Percentiles rank a stretch among this genome's conserved stretches.
These are phyloP conservation scores for Scatophagus argus DNA, from an alignment of 2,113 vertebrate genomes.

Conservation along the genomic window DNA sequence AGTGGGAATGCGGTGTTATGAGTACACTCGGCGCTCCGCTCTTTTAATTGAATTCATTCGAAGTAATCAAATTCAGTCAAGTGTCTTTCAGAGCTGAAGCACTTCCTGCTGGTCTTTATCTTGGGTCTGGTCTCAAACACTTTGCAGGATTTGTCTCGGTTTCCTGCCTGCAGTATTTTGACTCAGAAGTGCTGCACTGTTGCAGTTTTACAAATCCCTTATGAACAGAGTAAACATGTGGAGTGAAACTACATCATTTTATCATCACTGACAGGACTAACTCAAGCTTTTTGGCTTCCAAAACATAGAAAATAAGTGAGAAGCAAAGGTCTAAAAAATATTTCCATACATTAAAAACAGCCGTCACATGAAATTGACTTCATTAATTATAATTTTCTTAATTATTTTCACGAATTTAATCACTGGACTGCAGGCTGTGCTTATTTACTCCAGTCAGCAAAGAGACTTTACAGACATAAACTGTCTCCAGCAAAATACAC, in stretches of 20 bases:
- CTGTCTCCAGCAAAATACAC: too few relatives aligned
- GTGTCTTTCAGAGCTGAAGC: slow-evolving; percentile 20
- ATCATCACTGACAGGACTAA: too few relatives aligned
- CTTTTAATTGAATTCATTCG: slow-evolving; percentile 9
- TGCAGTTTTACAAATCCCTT: neutral
- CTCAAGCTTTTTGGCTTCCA: too few relatives aligned
- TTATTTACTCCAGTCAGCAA: too few relatives aligned
- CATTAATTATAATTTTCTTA: too few relatives aligned
- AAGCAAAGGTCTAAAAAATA: too few relatives aligned
- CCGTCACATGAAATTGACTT: neutral
- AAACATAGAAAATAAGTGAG: too few relatives aligned
- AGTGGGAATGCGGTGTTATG: slow-evolving; percentile 11
- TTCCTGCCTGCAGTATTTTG: neutral
- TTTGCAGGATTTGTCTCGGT: neutral
- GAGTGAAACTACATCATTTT: neutral
- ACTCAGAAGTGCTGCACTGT: neutral
- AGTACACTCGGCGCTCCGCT: neutral
- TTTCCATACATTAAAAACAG: too few relatives aligned
- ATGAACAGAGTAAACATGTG: neutral
- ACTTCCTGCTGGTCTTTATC: neutral
- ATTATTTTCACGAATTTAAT: too few relatives aligned
- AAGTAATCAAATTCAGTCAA: slow-evolving; percentile 5
- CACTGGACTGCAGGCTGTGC: too few relatives aligned
- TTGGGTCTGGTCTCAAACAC: neutral
- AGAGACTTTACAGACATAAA: too few relatives aligned